phyloP scores from a whole-genome alignment of 2,797 vertebrate species.

The Sebastes matsubarae region DNA sequence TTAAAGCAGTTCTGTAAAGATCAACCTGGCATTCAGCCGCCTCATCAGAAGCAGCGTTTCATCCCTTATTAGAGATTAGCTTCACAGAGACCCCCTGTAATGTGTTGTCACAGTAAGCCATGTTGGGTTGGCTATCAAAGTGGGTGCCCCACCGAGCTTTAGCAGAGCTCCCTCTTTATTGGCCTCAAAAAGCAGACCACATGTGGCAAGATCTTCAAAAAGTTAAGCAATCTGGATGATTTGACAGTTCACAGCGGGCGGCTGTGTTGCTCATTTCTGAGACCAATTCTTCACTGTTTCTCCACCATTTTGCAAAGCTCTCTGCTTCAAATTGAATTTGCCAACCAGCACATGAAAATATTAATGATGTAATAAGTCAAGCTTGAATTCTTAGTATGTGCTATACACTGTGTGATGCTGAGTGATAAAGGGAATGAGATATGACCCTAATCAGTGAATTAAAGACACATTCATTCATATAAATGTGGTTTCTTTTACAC shows the following conservation, averaged over 20 bases:
- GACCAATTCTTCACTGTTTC: constrained; percentile 57
- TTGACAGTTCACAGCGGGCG: constrained; percentile 77
- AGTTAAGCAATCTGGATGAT: constrained; percentile 74
- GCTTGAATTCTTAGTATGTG: constrained; percentile 30
- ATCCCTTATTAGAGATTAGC: constrained; percentile 83
- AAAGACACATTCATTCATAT: constrained; percentile 29
- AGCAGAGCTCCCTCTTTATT: constrained; percentile 70
- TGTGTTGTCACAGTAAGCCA: constrained; percentile 79
- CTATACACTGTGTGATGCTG: constrained; percentile 49
- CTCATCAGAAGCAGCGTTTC: constrained; percentile 66
- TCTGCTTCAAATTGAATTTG: constrained; percentile 70
- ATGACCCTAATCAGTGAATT: constrained; percentile 48
- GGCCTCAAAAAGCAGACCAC: constrained; percentile 57
- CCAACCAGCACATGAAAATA: constrained; percentile 68
- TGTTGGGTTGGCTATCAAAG: constrained; percentile 80
- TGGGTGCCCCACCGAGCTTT: constrained; percentile 73
- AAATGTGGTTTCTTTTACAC: constrained; percentile 16
- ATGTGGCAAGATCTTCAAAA: constrained; percentile 80
- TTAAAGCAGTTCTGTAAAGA: constrained; percentile 61
- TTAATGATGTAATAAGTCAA: constrained; percentile 75
- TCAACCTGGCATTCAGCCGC: constrained; percentile 61
- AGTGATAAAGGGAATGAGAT: constrained; percentile 68
- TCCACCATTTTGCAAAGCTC: constrained; percentile 63
- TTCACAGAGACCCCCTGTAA: constrained; percentile 78
- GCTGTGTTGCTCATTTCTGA: constrained; percentile 61